These are phyloP conservation scores for Brassicogethes aeneus DNA, from an alignment of 2,888 invertebrate genomes.

Conservation along the genomic window DNA sequence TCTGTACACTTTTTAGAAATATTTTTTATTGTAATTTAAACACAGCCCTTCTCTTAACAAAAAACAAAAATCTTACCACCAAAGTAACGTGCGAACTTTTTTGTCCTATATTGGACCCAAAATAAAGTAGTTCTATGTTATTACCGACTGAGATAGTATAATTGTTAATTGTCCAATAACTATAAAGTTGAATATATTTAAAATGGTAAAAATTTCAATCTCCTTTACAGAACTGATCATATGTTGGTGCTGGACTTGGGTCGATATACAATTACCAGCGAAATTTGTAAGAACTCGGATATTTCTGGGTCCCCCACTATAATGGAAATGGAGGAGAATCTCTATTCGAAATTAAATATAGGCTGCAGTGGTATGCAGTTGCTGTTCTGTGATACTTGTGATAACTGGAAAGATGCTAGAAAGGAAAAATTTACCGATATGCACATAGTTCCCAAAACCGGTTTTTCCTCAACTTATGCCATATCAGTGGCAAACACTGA, in stretches of 20 bases:
- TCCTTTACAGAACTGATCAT: slow-evolving; percentile 57
- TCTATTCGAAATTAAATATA: slow-evolving; percentile 68
- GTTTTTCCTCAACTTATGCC: slow-evolving; percentile 33
- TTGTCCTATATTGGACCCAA: too few relatives aligned
- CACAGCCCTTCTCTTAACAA: too few relatives aligned
- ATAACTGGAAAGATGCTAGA: slow-evolving; percentile 65
- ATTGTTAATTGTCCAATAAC: too few relatives aligned
- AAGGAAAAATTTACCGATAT: slow-evolving; percentile 63
- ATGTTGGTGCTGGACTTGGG: slow-evolving; percentile 66
- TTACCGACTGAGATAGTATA: too few relatives aligned
- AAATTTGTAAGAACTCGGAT: slow-evolving; percentile 59
- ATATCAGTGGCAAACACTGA: slow-evolving; percentile 28
- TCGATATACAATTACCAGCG: slow-evolving; percentile 58
- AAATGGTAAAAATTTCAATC: too few relatives aligned
- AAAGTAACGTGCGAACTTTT: too few relatives aligned
- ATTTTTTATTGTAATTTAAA: too few relatives aligned
- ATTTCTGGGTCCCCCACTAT: slow-evolving; percentile 67
- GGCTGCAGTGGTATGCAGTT: slow-evolving; percentile 61
- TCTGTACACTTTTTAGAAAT: too few relatives aligned
- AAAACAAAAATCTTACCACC: too few relatives aligned
- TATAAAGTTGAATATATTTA: too few relatives aligned
- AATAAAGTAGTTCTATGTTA: too few relatives aligned
- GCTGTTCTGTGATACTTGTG: slow-evolving; percentile 51
- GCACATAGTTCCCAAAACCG: slow-evolving; percentile 62
- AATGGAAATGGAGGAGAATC: slow-evolving; percentile 71